A percentile compares a stretch with the other conserved stretches of the same genome.
Conservation (phyloP, 2,888 invertebrate species). For the Gastracanthus pulcherrimus region DNA sequence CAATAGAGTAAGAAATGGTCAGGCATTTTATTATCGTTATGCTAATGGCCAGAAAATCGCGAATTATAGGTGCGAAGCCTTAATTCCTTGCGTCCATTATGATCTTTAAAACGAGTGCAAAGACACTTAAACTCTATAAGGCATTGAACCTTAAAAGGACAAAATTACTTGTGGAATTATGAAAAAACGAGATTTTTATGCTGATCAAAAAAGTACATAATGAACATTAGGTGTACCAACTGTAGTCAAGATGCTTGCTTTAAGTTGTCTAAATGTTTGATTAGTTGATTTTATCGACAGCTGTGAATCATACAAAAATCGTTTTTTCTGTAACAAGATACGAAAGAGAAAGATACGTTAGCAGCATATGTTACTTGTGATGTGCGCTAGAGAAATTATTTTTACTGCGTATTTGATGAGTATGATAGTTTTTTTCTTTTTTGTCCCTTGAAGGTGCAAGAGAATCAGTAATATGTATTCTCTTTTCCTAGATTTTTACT, state of each 20-base stretch:
- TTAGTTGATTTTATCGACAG: slow-evolving; percentile 14
- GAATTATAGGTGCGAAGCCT: slow-evolving; percentile 39
- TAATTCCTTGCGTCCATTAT: slow-evolving; percentile 56
- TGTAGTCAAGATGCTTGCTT: background rate
- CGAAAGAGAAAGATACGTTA: slow-evolving; percentile 15
- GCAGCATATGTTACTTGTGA: slow-evolving; percentile 25
- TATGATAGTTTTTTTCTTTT: slow-evolving; percentile 27
- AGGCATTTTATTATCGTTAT: slow-evolving; percentile 50
- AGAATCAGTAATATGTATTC: slow-evolving; percentile 36
- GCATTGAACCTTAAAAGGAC: slow-evolving; percentile 43
- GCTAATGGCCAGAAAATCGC: slow-evolving; percentile 41
- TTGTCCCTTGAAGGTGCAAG: slow-evolving; percentile 40
- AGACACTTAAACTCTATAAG: slow-evolving; percentile 40
- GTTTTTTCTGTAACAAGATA: slow-evolving; percentile 19
- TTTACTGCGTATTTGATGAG: slow-evolving; percentile 34
- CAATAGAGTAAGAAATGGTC: slow-evolving; percentile 25
- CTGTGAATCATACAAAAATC: slow-evolving; percentile 21
- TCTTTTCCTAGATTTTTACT: slow-evolving; percentile 54
- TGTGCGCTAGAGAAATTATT: slow-evolving; percentile 34
- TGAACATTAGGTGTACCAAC: background rate
- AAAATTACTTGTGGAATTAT: slow-evolving; percentile 21
- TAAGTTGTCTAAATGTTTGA: background rate
- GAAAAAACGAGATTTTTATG: slow-evolving; percentile 27
- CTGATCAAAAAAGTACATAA: background rate
- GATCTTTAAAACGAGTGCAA: slow-evolving; percentile 42